Conservation (phyloP, 2,113 vertebrate species). For the Micromys minutus region DNA sequence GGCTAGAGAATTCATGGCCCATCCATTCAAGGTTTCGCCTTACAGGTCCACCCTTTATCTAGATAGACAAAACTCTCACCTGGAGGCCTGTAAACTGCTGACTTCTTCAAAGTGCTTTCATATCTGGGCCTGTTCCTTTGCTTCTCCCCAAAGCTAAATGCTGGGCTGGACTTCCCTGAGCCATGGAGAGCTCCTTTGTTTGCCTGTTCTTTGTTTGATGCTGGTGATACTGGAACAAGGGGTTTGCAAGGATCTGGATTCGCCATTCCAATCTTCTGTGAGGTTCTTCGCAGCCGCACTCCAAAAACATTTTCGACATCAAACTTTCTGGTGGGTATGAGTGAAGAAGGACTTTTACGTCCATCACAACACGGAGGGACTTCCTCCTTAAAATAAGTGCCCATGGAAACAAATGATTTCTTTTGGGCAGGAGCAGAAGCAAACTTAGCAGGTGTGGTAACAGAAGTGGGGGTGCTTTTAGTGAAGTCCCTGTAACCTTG, state of each 20-base stretch:
- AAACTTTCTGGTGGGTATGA: neutral
- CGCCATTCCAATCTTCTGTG: slow-evolving; percentile 86
- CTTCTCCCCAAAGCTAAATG: slow-evolving; percentile 78
- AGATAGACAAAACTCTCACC: slow-evolving; percentile 77
- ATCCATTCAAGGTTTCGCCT: neutral
- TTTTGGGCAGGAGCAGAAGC: slow-evolving; percentile 85
- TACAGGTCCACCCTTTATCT: neutral
- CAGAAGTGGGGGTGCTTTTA: slow-evolving; percentile 50
- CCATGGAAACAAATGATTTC: slow-evolving; percentile 86
- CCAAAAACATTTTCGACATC: slow-evolving; percentile 88
- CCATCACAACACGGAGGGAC: slow-evolving; percentile 54
- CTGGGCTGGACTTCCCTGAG: slow-evolving; percentile 76
- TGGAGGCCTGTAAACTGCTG: slow-evolving; percentile 66
- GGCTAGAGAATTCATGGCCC: neutral
- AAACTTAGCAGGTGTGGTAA: slow-evolving; percentile 82
- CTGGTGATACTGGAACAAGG: neutral
- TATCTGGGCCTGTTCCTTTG: slow-evolving; percentile 60
- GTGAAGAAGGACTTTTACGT: slow-evolving; percentile 32
- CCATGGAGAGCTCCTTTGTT: neutral
- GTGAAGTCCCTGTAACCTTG: slow-evolving; percentile 41
- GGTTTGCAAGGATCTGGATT: slow-evolving; percentile 33
- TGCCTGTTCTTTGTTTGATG: slow-evolving; percentile 44
- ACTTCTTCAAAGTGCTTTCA: slow-evolving; percentile 75
- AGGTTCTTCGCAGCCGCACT: slow-evolving; percentile 89
- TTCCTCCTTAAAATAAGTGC: slow-evolving; percentile 73